phyloP scores from a whole-genome alignment of 2,113 vertebrate genomes.

The Indicator maculatus region DNA sequence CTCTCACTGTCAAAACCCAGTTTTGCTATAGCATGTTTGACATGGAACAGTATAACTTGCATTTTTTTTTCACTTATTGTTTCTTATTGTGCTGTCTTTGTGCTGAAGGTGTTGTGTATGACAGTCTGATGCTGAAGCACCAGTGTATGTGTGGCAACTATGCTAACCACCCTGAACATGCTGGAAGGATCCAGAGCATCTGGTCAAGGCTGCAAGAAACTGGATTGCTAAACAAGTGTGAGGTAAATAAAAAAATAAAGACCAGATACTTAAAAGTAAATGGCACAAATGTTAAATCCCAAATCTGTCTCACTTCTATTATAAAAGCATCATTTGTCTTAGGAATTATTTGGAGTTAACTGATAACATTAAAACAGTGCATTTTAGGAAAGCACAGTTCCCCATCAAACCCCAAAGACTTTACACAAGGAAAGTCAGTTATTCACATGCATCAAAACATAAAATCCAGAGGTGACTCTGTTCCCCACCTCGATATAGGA shows the following conservation, averaged over 20 bases:
- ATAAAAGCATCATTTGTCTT: not conserved
- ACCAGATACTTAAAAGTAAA: not conserved
- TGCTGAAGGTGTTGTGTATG: conserved; percentile 78
- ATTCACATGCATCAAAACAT: not conserved
- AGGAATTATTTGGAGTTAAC: not conserved
- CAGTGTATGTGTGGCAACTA: conserved; percentile 82
- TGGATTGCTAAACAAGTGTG: conserved; percentile 80
- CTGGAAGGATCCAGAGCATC: conserved; percentile 84
- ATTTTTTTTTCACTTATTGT: not conserved
- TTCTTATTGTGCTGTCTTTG: conserved; percentile 40
- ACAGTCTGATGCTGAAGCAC: conserved; percentile 83
- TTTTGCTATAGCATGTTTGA: not conserved
- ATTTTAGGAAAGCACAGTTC: not conserved
- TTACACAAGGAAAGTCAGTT: not conserved
- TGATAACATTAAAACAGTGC: not conserved
- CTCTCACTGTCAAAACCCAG: not conserved
- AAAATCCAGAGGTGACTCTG: not conserved
- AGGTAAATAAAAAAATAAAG: conserved; percentile 80
- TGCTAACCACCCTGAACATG: conserved; percentile 79
- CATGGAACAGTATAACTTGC: not conserved
- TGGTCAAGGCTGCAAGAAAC: conserved; percentile 85
- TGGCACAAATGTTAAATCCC: not conserved
- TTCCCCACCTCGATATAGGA: not conserved
- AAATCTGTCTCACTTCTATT: not conserved
- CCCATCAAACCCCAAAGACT: not conserved